phyloP scores from a whole-genome alignment of 1,140 invertebrate genomes.

The Cataglyphis hispanica region DNA sequence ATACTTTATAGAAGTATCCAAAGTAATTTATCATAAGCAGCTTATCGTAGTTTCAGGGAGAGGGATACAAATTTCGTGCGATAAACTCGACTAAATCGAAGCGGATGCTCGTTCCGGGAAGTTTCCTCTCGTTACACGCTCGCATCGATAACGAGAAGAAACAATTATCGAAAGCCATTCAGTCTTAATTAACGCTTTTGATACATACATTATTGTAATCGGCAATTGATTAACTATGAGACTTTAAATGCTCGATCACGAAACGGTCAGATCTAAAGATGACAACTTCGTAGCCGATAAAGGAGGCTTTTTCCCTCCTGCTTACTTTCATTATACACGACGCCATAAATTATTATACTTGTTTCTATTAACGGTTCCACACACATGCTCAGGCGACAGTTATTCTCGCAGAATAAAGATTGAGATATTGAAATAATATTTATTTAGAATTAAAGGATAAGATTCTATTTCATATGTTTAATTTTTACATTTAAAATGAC shows the following conservation, averaged over 20 bases:
- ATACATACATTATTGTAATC: conserved; percentile 56
- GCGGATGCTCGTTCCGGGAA: conserved; percentile 33
- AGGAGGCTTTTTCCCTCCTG: neutral
- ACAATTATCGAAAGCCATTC: conserved; percentile 50
- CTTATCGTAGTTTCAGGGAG: conserved; percentile 32
- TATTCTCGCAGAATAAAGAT: neutral
- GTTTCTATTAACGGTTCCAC: neutral
- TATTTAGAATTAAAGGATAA: neutral
- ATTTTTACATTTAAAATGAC: neutral
- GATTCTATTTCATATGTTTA: neutral
- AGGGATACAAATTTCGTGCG: conserved; percentile 33
- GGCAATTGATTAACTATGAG: conserved; percentile 59
- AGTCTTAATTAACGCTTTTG: conserved; percentile 57
- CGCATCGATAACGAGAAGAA: conserved; percentile 29
- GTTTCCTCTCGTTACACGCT: conserved; percentile 44
- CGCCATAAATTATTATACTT: conserved; percentile 39
- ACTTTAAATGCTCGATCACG: conserved; percentile 56
- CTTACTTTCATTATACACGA: neutral
- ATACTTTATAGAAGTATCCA: neutral
- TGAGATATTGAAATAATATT: conserved; percentile 2
- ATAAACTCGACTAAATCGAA: conserved; percentile 25
- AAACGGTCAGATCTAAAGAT: conserved; percentile 1
- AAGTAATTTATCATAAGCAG: conserved; percentile 21
- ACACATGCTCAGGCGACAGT: neutral
- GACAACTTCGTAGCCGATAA: conserved; percentile 68